phyloP scores from a whole-genome alignment of 2,888 invertebrate genomes.

The Aspidiotus rigidus region DNA sequence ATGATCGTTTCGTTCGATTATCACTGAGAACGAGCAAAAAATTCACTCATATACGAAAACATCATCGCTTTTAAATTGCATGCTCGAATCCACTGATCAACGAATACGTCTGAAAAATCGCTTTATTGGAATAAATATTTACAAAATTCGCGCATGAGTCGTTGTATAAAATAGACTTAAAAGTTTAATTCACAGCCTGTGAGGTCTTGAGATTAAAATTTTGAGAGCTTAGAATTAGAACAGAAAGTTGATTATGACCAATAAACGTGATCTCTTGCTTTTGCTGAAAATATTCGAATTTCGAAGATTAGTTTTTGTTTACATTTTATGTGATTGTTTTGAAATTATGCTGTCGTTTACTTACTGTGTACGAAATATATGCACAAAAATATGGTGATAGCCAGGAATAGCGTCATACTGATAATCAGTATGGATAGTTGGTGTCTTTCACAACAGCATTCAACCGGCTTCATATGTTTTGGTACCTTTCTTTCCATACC shows the following conservation, averaged over 20 bases:
- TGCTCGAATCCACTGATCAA: too few species aligned
- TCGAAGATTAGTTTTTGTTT: not conserved
- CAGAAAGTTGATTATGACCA: slow-evolving; percentile 18
- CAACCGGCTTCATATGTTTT: slow-evolving; percentile 51
- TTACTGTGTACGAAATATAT: slow-evolving; percentile 77
- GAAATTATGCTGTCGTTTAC: slow-evolving; percentile 43
- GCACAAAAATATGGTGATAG: slow-evolving; percentile 57
- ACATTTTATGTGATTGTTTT: too few species aligned
- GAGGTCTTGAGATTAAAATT: slow-evolving; percentile 18
- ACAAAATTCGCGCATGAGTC: not conserved
- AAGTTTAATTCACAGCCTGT: slow-evolving; percentile 27
- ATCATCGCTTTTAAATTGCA: too few species aligned
- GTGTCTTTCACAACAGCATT: slow-evolving; percentile 64
- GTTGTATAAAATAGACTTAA: not conserved
- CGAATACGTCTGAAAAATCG: too few species aligned
- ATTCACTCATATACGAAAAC: too few species aligned
- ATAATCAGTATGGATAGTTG: slow-evolving; percentile 72
- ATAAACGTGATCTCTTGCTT: slow-evolving; percentile 19
- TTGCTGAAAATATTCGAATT: slow-evolving; percentile 11
- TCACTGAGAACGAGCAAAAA: too few species aligned
- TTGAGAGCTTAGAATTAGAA: slow-evolving; percentile 5
- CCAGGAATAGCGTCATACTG: slow-evolving; percentile 74
- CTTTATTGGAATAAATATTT: not conserved
- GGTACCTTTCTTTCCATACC: slow-evolving; percentile 48
- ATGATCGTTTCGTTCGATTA: too few species aligned